A percentile compares a stretch with the other conserved stretches of the same genome.
Conservation (phyloP, 2,797 vertebrate genomes). For the Sardinella longiceps region DNA sequence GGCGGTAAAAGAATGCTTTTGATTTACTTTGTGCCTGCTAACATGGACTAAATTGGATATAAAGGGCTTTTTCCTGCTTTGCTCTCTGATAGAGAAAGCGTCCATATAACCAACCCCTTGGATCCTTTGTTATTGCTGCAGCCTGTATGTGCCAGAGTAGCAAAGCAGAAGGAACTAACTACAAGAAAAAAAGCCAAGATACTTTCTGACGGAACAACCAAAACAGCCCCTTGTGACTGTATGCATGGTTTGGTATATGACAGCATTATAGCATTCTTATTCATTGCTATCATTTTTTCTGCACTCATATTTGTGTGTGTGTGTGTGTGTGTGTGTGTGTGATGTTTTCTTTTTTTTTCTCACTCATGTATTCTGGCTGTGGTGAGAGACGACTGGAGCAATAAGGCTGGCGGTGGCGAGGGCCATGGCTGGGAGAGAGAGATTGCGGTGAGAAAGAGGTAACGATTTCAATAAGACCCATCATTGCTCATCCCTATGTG, state of each 20-base stretch:
- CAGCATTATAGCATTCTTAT: not conserved
- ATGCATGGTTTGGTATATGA: not conserved
- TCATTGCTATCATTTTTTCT: not conserved
- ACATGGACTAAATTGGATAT: not conserved
- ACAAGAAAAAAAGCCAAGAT: not conserved
- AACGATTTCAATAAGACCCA: slow-evolving; percentile 51
- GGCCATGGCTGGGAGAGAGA: slow-evolving; percentile 5
- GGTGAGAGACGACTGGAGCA: slow-evolving; percentile 26
- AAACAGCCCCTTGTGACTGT: not conserved
- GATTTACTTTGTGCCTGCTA: not conserved
- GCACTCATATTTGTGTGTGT: slow-evolving; percentile 17
- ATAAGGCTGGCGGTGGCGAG: slow-evolving; percentile 33
- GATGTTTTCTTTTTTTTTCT: not conserved
- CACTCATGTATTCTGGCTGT: not conserved
- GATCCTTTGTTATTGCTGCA: not conserved
- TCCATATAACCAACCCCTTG: slow-evolving; percentile 12
- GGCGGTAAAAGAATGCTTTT: not conserved
- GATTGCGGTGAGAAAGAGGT: slow-evolving; percentile 34
- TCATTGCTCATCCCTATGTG: slow-evolving; percentile 49
- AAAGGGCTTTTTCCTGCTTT: not conserved
- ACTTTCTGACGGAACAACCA: not conserved
- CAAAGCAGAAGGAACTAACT: not conserved
- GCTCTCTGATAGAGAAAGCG: not conserved
- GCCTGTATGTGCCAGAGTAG: not conserved
- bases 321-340: not conserved